Base-by-base conservation (phyloP, 2,113 vertebrate species). In the Eretmochelys imbricata region DNA sequence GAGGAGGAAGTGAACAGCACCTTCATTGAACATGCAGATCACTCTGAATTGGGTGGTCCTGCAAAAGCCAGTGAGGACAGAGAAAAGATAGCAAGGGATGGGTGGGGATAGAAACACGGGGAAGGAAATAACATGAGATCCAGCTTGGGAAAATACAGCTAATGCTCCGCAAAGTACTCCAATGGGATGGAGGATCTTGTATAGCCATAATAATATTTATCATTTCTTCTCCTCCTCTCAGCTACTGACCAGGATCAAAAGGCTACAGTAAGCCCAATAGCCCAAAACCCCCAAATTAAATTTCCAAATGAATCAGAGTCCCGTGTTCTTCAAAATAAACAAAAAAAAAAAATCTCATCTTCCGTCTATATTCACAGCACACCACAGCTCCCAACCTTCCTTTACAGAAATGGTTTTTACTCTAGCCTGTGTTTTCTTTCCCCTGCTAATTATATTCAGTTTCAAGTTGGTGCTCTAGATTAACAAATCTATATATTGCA, bases 401-500 rank as follows among this genome's bases (percentile, higher is more conserved):
- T 51, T 88, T 79, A 78, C 0, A 82, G 90, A 80, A 93, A 42
- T 48, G 12, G 72, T 53, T 81, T 49, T 38, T 0, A 55, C 38
- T 48, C 79, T 82, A 91, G 4, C 65, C 5, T 69, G 75, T 59
- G 92, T 89, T 88, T 49, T 82, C 65, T 82, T 88, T 89, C 80
- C 89, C 84, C 82, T 27, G 89, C 38, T 95, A 87, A 97, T 96
- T 92, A 57, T 1, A 79, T 62, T 88, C 1, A 1, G 13, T 78
- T 85, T 88, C 86, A 80, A 95, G 94, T 85, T 50, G 84, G 62
- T 88, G 96, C 94, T 91, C 80, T 0, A 42, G 93, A 96, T 89
- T 94, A 95, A 93, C 90, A 48, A 93, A 96, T 80, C 88, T 88
- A 94, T 97, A 25, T 92, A 96, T 95, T 79, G 83, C 92, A 94